phyloP scores from a whole-genome alignment of 2,113 vertebrate species.

The Electrona antarctica region DNA sequence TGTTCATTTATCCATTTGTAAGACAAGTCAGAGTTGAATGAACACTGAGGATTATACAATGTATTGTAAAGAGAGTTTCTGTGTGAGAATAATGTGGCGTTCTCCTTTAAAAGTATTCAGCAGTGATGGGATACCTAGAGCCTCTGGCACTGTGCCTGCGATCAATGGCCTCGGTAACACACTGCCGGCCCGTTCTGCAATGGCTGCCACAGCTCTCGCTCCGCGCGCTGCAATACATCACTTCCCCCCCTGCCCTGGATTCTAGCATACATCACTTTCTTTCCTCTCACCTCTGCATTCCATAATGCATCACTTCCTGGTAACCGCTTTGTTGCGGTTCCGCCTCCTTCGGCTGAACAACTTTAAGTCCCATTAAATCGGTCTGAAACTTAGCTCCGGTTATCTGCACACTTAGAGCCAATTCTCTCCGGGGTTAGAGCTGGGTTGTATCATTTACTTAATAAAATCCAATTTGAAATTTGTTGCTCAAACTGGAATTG shows the following conservation, averaged over 20 bases:
- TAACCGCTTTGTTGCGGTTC: conserved; percentile 39
- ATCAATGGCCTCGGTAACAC: conserved; percentile 52
- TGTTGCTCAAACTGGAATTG: conserved; percentile 36
- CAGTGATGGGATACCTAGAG: conserved; percentile 69
- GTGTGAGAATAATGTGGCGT: conserved; percentile 29
- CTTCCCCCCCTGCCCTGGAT: conserved; percentile 35
- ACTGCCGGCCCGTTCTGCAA: conserved; percentile 35
- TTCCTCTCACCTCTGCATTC: conserved; percentile 30
- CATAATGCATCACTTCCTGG: conserved; percentile 46
- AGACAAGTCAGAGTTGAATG: neutral
- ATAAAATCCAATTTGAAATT: conserved; percentile 34
- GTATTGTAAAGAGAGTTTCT: conserved; percentile 15
- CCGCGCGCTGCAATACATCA: conserved; percentile 37
- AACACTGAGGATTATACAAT: neutral
- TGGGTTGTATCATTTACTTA: conserved; percentile 34
- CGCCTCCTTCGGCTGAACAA: conserved; percentile 24
- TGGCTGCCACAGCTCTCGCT: conserved; percentile 44
- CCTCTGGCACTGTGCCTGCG: conserved; percentile 38
- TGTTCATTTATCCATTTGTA: neutral
- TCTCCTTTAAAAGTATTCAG: conserved; percentile 48
- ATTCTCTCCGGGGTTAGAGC: conserved; percentile 21
- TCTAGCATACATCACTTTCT: conserved; percentile 34
- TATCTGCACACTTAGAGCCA: conserved; percentile 27
- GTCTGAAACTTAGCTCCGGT: conserved; percentile 40
- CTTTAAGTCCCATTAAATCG: conserved; percentile 21